Base-by-base conservation (phyloP, 2,797 vertebrate genomes). In the Phataginus tetradactyla region DNA sequence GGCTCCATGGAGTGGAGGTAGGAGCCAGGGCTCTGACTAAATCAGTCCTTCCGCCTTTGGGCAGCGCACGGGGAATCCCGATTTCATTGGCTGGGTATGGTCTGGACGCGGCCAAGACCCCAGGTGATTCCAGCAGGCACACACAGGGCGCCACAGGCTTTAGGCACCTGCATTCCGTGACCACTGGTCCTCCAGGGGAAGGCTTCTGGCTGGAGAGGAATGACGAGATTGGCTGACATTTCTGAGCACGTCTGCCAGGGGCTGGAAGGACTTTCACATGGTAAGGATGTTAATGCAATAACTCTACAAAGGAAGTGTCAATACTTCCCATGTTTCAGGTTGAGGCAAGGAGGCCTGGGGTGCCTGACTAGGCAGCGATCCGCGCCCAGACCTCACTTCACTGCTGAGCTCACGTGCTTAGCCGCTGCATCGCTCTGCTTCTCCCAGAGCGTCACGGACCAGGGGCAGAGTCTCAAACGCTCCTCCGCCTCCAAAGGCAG, bases 121-220 rank as follows among this genome's bases (percentile, higher is more conserved):
- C 25, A 4, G 42, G 27, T 55, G 49, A 69, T 37, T 32, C 81
- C 10, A 3, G 2, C 18, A 39, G 4, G 27, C 7, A 39, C 7
- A 32, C 39, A 1, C 32, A 20, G 9, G 9, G 23, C 4, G 8
- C 2, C 1, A 1, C 49, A 1, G 14, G 9, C 29, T 13, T 66
- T 0, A 0, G 2, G 4, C 5, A 17, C 10, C 34, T 49, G 23
- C 3, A 0, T 15, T 12, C 0, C 9, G 3, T 10, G 14, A 25
- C 4, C 66, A 21, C 14, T 3, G 11, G 15, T 39, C 1, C 4
- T 29, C 27, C 23, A 1, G 45, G 4, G 1, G n/a, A 42, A 15
- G n/a, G 4, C 37, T 5, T 25, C 37, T 2, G 12, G 15, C 42
- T 0, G 0, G 11, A 3, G 42, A 21, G 27, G 23, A 42, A 20